phyloP scores from a whole-genome alignment of 2,797 vertebrate genomes.

The Macroramphosus scolopax region DNA sequence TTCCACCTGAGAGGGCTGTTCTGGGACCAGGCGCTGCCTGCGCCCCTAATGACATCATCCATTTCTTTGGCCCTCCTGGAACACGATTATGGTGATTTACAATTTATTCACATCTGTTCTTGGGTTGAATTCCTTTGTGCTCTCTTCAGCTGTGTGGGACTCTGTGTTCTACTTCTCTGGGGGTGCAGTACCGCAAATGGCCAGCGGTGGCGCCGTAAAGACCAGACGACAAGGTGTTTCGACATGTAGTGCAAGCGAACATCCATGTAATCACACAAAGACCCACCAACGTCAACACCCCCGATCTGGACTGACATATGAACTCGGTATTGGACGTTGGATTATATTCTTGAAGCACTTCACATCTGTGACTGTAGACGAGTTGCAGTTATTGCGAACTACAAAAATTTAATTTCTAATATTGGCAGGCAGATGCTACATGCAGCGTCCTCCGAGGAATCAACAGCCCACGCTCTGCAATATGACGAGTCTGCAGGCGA shows the following conservation, averaged over 20 bases:
- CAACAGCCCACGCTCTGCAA: not conserved
- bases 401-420: conserved; percentile 45
- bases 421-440: conserved; percentile 51
- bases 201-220: conserved; percentile 26
- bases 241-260: conserved; percentile 3
- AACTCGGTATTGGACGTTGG: conserved; percentile 17
- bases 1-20: conserved; percentile 73
- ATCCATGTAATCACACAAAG: conserved; percentile 36
- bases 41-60: conserved; percentile 77
- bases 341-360: conserved; percentile 19
- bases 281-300: conserved; percentile 26
- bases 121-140: conserved; percentile 66
- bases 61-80: conserved; percentile 73
- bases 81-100: conserved; percentile 76
- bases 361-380: conserved; percentile 43
- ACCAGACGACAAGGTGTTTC: conserved; percentile 32
- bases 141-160: conserved; percentile 50
- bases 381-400: conserved; percentile 29
- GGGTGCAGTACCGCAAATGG: conserved; percentile 33
- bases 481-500: conserved; percentile 20
- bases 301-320: conserved; percentile 29
- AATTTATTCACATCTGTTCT: conserved; percentile 76
- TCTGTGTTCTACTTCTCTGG: conserved; percentile 54
- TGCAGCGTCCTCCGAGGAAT: conserved; percentile 15
- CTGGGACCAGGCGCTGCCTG: conserved; percentile 69